phyloP scores from a whole-genome alignment of 2,888 invertebrate species.

The Chrysotoxum bicinctum region DNA sequence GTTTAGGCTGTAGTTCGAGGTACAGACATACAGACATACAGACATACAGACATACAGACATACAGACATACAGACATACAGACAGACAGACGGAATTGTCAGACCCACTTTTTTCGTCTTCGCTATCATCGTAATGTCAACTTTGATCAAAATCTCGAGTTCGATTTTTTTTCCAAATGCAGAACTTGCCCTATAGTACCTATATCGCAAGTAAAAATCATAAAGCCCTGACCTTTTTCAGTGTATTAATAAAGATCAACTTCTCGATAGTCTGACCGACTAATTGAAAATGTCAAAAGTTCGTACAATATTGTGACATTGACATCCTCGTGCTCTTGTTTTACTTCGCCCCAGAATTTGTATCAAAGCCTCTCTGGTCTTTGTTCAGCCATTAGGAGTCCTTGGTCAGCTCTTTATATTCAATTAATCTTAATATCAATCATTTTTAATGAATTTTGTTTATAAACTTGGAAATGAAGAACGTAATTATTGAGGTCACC shows the following conservation, averaged over 20 bases:
- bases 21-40: too few species aligned
- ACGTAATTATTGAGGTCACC: background rate
- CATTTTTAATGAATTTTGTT: constrained; percentile 39
- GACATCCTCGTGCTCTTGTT: constrained; percentile 52
- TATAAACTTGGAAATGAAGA: constrained; percentile 21
- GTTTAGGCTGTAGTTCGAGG: too few species aligned
- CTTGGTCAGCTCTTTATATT: constrained; percentile 29
- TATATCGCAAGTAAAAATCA: too few species aligned
- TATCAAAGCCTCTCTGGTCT: background rate
- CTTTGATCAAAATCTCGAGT: too few species aligned
- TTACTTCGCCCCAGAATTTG: background rate
- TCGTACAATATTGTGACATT: constrained; percentile 33
- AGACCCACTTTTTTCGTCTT: too few species aligned
- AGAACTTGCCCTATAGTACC: too few species aligned
- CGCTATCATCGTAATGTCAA: too few species aligned
- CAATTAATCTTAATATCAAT: constrained; percentile 64
- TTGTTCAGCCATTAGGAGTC: background rate
- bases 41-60: too few species aligned
- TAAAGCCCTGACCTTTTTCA: background rate
- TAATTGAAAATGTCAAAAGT: constrained; percentile 58
- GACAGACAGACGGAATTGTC: too few species aligned
- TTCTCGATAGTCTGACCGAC: constrained; percentile 6
- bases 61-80: too few species aligned
- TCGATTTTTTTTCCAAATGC: too few species aligned
- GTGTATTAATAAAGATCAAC: background rate